These are phyloP conservation scores for Columba janthina DNA, from an alignment of 2,113 vertebrate genomes.

Conservation along the genomic window DNA sequence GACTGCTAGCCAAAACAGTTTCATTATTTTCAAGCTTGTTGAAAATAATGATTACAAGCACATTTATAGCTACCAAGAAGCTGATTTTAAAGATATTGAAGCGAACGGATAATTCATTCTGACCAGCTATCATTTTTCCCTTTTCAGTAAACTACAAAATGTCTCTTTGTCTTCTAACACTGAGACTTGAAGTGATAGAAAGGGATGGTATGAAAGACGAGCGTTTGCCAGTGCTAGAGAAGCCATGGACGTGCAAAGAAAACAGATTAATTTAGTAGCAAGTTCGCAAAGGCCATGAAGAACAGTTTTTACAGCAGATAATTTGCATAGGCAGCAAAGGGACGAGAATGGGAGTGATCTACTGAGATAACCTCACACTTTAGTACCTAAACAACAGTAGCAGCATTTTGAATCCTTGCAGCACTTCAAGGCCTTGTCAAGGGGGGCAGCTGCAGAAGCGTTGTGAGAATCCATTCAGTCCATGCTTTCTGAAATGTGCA, in stretches of 20 bases:
- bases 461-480: neutral
- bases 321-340: conserved; percentile 2
- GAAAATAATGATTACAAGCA: neutral
- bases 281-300: neutral
- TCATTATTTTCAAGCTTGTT: neutral
- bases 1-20: neutral
- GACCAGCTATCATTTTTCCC: neutral
- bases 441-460: neutral
- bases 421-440: neutral
- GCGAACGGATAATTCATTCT: neutral
- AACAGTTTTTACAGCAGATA: conserved; percentile 11
- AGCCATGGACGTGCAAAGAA: conserved; percentile 58
- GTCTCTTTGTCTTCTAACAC: neutral
- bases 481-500: neutral
- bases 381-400: neutral
- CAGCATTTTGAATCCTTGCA: conserved; percentile 3
- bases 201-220: neutral
- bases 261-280: conserved; percentile 44
- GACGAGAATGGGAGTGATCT: neutral
- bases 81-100: neutral
- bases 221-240: conserved; percentile 14
- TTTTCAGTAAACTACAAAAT: neutral
- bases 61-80: neutral
- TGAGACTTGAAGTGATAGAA: conserved; percentile 9
- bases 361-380: conserved; percentile 27